A percentile compares a stretch with the other conserved stretches of the same genome.
These are phyloP conservation scores for Drepanosiphum platanoidis DNA, from an alignment of 2,888 invertebrate species.

Conservation along the genomic window DNA sequence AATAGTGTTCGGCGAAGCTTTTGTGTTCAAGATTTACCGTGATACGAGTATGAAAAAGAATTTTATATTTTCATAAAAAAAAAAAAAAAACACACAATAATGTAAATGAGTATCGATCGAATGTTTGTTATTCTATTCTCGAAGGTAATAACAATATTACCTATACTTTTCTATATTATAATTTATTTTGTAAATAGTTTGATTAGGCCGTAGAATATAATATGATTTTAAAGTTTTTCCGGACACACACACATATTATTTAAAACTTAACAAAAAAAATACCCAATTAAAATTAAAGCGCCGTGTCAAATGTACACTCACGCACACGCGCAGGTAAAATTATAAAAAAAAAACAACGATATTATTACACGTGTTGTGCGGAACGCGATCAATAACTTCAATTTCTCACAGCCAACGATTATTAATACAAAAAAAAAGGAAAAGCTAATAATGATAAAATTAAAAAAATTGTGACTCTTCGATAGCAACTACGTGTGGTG, in stretches of 20 bases:
- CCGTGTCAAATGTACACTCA: background rate
- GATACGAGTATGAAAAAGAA: background rate
- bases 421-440: background rate
- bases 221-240: background rate
- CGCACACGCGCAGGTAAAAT: background rate
- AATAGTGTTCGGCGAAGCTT: background rate
- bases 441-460: no score
- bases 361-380: background rate
- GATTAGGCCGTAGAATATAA: background rate
- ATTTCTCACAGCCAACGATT: background rate
- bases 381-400: background rate
- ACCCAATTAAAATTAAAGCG: background rate
- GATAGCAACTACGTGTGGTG: no score
- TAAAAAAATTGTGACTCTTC: no score
- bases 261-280: background rate
- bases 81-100: no score
- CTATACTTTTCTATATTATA: background rate
- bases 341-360: background rate
- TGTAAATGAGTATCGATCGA: conserved; percentile 3
- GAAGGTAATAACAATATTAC: background rate
- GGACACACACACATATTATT: background rate
- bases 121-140: conserved; percentile 16
- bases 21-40: conserved; percentile 6
- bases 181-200: background rate
- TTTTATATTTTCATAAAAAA: conserved; percentile 18